Base-by-base conservation (phyloP, 2,888 invertebrate species). In the Junonia oenone region DNA sequence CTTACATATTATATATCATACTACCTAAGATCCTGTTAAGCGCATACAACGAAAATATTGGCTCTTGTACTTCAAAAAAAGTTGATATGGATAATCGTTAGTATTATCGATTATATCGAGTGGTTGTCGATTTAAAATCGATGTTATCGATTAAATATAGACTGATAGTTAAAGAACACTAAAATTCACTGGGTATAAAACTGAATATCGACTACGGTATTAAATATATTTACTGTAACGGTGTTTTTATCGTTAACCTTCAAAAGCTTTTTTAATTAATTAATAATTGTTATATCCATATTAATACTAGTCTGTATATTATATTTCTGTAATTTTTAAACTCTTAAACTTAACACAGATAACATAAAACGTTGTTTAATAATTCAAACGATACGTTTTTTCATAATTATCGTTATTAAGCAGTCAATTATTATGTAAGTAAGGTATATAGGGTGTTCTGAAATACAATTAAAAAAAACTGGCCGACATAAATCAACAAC, bases 151-250 rank as follows among this genome's bases (percentile, higher is more conserved):
- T 29, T 29, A 40, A 27, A 26, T 22, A 27, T 50, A 50, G 50
- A 50, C 50, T 50, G 54, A 54, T 40, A 19, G 17, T 40, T 17
- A n/a, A 40, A 38, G 0, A 37, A 11, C n/a, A n/a, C 17, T 38
- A 11, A 19, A 15, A 15, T n/a, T n/a, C 37, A 17, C 6, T 37
- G 9, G 9, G 4, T 15, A 1, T 15, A 38, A 29, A 6, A 29
- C 8, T 8, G 2, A 6, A 6, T 8, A 29, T 6, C 29, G 8
- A 8, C n/a, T n/a, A 29, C 29, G 11, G 1, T 27, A 29, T 11
- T 6, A 29, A 29, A 29, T 29, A 29, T n/a, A n/a, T n/a, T n/a
- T n/a, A n/a, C n/a, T n/a, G n/a, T n/a, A n/a, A n/a, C n/a, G n/a
- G n/a, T n/a, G n/a, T n/a, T n/a, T n/a, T n/a, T n/a, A n/a, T n/a